A percentile compares a stretch with the other conserved stretches of the same genome.
phyloP scores from a whole-genome alignment of 2,797 vertebrate genomes.

The Catamblyrhynchus diadema region DNA sequence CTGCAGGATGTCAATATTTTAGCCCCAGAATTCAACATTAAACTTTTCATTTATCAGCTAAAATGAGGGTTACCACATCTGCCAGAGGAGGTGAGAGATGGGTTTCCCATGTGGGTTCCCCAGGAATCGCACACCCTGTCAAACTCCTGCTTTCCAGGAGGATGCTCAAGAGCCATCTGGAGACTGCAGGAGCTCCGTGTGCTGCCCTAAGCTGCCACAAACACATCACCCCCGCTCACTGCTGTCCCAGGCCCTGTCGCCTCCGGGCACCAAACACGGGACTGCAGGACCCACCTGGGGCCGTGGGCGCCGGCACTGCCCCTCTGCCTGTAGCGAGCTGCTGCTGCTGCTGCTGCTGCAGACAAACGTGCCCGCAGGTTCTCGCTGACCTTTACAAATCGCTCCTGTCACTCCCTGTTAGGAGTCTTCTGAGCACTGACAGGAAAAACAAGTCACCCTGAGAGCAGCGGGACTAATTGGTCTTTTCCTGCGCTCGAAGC shows the following conservation, averaged over 20 bases:
- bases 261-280: rapidly evolving
- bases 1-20: not conserved
- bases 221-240: rapidly evolving
- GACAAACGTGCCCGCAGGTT: not conserved
- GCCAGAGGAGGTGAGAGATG: not conserved
- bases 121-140: rapidly evolving
- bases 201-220: not conserved
- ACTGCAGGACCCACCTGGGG: too few species aligned
- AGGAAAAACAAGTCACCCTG: not conserved
- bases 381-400: not conserved
- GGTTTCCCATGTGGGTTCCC: not conserved
- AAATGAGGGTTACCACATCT: not conserved
- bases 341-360: too few species aligned
- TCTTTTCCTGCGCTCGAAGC: not conserved
- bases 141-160: not conserved
- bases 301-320: rapidly evolving
- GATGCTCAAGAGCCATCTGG: not conserved
- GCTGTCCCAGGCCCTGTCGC: not conserved
- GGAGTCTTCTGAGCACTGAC: not conserved
- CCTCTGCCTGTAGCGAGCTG: not conserved
- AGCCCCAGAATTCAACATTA: not conserved
- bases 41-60: not conserved
- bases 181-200: not conserved
- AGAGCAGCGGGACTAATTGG: not conserved
- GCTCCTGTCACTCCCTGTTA: not conserved